These are phyloP conservation scores for Ctenomys sociabilis DNA, from an alignment of 2,113 vertebrate genomes.

Conservation along the genomic window DNA sequence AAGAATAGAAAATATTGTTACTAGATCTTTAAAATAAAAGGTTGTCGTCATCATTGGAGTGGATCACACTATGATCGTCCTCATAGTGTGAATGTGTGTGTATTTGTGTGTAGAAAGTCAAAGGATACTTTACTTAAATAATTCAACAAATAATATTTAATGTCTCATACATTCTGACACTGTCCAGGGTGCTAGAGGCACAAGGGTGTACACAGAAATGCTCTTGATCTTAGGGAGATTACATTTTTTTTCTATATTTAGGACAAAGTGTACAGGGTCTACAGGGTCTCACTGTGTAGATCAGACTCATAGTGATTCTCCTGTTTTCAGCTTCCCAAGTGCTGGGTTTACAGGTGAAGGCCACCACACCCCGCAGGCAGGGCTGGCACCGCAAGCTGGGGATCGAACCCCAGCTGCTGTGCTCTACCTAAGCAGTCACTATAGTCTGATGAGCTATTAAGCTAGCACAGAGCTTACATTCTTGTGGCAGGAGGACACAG, in stretches of 20 bases:
- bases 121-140: constrained; percentile 35
- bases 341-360: no score
- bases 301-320: no score
- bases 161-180: not conserved
- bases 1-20: constrained; percentile 37
- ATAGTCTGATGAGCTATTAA: no score
- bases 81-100: not conserved
- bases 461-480: not conserved
- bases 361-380: no score
- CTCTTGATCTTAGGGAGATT: not conserved
- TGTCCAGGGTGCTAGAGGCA: not conserved
- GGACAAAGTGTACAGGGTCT: no score
- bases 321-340: no score
- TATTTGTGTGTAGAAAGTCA: constrained; percentile 29
- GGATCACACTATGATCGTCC: not conserved
- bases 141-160: not conserved
- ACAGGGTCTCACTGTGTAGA: no score
- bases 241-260: no score
- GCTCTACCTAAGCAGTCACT: no score
- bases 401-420: no score
- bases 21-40: constrained; percentile 18
- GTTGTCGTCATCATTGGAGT: not conserved
- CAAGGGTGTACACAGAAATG: not conserved
- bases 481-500: not conserved
- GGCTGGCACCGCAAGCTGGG: no score